phyloP scores from a whole-genome alignment of 1,140 invertebrate species.

The Atta texana region DNA sequence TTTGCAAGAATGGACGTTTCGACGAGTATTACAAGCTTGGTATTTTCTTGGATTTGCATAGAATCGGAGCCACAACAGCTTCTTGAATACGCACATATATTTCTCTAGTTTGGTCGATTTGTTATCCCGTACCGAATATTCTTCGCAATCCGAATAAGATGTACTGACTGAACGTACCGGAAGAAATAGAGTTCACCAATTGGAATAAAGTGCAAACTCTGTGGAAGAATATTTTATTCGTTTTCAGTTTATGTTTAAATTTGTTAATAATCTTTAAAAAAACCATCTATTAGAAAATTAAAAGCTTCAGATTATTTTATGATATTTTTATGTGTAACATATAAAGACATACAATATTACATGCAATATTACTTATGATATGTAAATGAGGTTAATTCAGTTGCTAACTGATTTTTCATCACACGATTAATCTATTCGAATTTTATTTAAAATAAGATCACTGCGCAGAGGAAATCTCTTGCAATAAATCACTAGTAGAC shows the following conservation, averaged over 20 bases:
- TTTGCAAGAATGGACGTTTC: constrained; percentile 56
- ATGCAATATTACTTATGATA: not conserved
- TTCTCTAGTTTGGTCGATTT: constrained; percentile 40
- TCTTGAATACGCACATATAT: constrained; percentile 39
- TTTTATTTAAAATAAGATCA: constrained; percentile 39
- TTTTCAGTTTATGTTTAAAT: not conserved
- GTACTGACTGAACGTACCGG: constrained; percentile 21
- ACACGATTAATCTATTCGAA: constrained; percentile 32
- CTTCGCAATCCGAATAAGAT: constrained; percentile 33
- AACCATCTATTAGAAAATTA: not conserved
- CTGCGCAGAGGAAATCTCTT: constrained; percentile 6
- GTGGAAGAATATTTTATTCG: not conserved
- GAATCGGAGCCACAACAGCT: constrained; percentile 37
- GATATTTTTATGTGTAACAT: not conserved
- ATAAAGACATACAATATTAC: not conserved
- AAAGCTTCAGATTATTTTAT: not conserved
- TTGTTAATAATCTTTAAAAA: not conserved
- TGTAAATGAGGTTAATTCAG: not conserved
- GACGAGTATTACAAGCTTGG: constrained; percentile 46
- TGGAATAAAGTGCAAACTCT: not conserved
- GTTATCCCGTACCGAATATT: constrained; percentile 27
- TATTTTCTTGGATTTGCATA: constrained; percentile 62
- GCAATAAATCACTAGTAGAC: constrained; percentile 55
- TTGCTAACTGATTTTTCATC: not conserved
- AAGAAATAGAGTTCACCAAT: not conserved